Evolutionary conservation across 1,140 invertebrate genomes (phyloP).

Genomic region (Drosophila kurseongensis): DNA sequence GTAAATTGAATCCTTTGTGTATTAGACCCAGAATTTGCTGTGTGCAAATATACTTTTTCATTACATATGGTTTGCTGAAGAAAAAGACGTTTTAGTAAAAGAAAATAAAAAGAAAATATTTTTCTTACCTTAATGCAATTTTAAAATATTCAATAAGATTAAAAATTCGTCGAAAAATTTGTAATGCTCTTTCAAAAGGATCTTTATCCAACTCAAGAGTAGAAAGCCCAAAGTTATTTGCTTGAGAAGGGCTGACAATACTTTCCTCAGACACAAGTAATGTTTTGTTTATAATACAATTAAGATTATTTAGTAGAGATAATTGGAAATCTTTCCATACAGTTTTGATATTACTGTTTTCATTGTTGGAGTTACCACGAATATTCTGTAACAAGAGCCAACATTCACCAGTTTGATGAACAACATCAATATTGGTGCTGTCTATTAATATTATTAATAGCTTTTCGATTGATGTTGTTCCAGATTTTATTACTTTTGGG

Average conservation of each 20-base stretch:
- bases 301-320: conserved; percentile 23
- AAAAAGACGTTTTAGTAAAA: neutral
- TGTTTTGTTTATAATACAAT: conserved; percentile 19
- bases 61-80: conserved; percentile 39
- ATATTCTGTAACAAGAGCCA: conserved; percentile 55
- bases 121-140: conserved; percentile 41
- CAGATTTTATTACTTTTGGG: conserved; percentile 42
- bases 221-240: conserved; percentile 6
- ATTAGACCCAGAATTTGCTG: conserved; percentile 42
- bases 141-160: conserved; percentile 52
- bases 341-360: neutral
- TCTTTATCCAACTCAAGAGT: conserved; percentile 11
- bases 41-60: conserved; percentile 31
- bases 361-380: conserved; percentile 7
- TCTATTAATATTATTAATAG: conserved; percentile 37
- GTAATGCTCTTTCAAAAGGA: conserved; percentile 38
- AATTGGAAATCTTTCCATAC: conserved; percentile 50
- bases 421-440: conserved; percentile 26
- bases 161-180: conserved; percentile 23
- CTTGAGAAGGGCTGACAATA: neutral
- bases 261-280: conserved; percentile 4
- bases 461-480: conserved; percentile 9
- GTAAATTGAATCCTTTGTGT: conserved; percentile 28
- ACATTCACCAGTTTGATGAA: conserved; percentile 43
- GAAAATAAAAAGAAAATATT: neutral